Evolutionary conservation across 2,797 vertebrate species (phyloP).

Genomic region (Rhodeus uyekii): DNA sequence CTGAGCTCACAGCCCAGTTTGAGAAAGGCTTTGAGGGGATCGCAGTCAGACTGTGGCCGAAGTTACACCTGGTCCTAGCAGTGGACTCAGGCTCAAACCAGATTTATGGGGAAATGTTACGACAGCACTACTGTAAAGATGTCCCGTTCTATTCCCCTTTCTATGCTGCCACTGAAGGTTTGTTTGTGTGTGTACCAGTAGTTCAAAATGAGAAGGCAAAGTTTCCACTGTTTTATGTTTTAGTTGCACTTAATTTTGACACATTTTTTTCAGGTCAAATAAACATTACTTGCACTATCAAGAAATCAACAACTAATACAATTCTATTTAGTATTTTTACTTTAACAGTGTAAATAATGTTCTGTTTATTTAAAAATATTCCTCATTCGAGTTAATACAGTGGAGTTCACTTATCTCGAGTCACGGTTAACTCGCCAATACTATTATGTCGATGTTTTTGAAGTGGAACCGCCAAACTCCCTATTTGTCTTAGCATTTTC

Average conservation of each 20-base stretch:
- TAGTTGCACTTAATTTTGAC: not conserved
- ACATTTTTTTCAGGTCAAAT: not conserved
- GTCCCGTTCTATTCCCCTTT: slow-evolving; percentile 88
- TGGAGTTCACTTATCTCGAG: no score
- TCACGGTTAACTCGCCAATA: no score
- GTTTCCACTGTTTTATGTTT: not conserved
- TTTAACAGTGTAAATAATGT: not conserved
- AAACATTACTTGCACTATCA: not conserved
- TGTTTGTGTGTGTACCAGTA: not conserved
- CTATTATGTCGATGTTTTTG: no score
- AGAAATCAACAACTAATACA: not conserved
- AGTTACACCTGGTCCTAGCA: slow-evolving; percentile 83
- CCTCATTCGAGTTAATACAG: not conserved
- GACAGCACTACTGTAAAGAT: slow-evolving; percentile 80
- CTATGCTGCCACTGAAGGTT: slow-evolving; percentile 86
- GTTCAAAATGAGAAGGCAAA: not conserved
- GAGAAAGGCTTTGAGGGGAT: slow-evolving; percentile 79
- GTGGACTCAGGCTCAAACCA: slow-evolving; percentile 81
- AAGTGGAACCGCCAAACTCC: no score
- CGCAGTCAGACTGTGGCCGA: slow-evolving; percentile 84
- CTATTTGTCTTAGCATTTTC: no score
- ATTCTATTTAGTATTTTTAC: not conserved
- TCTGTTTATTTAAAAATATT: not conserved
- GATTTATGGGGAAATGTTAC: slow-evolving; percentile 82
- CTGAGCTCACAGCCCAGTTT: slow-evolving; percentile 75